Conservation (phyloP, 2,797 vertebrate species). For the Tinamus major region DNA sequence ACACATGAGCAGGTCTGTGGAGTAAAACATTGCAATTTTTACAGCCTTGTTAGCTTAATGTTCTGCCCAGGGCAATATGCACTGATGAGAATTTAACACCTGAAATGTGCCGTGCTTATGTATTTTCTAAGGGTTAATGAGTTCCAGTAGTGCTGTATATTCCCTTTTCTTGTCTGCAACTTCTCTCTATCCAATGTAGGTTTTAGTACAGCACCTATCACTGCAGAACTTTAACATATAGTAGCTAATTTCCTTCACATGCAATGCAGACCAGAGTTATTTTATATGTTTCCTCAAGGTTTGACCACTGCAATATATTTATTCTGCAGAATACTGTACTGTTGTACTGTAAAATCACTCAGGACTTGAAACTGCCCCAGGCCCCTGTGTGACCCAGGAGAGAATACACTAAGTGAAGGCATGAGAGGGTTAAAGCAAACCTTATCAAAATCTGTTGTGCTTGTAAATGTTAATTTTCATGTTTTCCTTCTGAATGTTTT, state of each 20-base stretch:
- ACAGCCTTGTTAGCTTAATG: background rate
- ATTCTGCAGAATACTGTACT: background rate
- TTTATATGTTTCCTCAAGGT: background rate
- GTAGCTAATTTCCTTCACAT: background rate
- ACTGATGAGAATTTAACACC: background rate
- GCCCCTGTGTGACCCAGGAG: background rate
- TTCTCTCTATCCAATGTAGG: background rate
- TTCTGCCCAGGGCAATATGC: background rate
- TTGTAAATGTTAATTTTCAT: slow-evolving; percentile 29
- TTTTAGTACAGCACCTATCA: background rate
- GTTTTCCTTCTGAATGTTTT: slow-evolving; percentile 36
- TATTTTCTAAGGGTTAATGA: background rate
- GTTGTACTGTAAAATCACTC: background rate
- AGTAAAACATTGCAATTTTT: background rate
- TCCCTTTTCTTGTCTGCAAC: background rate
- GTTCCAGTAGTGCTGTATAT: background rate
- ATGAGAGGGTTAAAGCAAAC: background rate
- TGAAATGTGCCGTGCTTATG: background rate
- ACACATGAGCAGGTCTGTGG: background rate
- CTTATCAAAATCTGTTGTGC: background rate
- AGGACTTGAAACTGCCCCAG: background rate
- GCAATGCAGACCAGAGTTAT: background rate
- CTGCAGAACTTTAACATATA: background rate
- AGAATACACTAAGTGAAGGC: background rate
- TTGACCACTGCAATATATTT: background rate